Evolutionary conservation across 2,888 invertebrate species (phyloP).

Genomic region (Erpobdella octoculata): DNA sequence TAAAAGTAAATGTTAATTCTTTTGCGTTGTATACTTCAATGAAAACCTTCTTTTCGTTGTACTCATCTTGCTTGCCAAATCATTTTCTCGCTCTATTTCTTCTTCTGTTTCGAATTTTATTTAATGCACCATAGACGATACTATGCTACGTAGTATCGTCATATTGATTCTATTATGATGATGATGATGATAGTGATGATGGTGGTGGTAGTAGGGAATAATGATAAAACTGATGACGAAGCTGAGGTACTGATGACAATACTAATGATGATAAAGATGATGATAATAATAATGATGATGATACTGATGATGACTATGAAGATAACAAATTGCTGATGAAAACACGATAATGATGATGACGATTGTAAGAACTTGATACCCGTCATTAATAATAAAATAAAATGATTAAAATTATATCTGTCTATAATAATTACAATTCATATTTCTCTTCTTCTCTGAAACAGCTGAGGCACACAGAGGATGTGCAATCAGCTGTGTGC

Average conservation of each 20-base stretch:
- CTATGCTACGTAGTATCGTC: background rate
- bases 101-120: background rate
- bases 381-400: no score
- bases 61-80: no score
- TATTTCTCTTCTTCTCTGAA: background rate
- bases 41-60: background rate
- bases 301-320: background rate
- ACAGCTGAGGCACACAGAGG: no score
- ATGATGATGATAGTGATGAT: background rate
- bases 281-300: background rate
- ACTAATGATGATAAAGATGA: background rate
- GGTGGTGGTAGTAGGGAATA: background rate
- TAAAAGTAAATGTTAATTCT: background rate
- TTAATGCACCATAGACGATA: no score
- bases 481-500: no score
- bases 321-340: no score
- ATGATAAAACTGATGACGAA: background rate
- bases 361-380: background rate
- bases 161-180: no score
- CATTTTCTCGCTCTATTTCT: background rate
- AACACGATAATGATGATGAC: no score
- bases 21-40: background rate
- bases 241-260: background rate
- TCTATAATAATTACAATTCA: background rate
- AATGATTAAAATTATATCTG: no score